phyloP scores from a whole-genome alignment of 1,140 invertebrate genomes.

The Drosophila nannoptera region DNA sequence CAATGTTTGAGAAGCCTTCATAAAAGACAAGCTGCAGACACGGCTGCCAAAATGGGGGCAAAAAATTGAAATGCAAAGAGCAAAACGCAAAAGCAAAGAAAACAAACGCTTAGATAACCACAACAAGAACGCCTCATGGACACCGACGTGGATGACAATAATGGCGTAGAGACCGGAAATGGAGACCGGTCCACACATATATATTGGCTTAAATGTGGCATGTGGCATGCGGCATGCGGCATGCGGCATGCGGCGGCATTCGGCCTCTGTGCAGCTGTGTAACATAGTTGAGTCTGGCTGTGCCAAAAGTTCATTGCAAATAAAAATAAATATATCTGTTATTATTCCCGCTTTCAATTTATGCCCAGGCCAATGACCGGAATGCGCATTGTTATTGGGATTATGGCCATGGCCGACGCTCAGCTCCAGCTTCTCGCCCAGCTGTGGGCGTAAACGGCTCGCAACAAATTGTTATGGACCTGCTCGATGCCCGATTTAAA shows the following conservation, averaged over 20 bases:
- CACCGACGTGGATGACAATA: slow-evolving; percentile 45
- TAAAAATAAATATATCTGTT: slow-evolving; percentile 64
- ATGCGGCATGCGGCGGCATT: slow-evolving; percentile 29
- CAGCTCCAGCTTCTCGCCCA: not conserved
- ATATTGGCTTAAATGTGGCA: slow-evolving; percentile 62
- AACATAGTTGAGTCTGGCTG: slow-evolving; percentile 6
- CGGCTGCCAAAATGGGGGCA: not conserved
- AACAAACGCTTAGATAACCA: slow-evolving; percentile 71
- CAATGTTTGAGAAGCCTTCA: slow-evolving; percentile 23
- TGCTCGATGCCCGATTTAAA: not conserved
- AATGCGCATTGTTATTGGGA: slow-evolving; percentile 48
- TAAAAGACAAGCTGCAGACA: slow-evolving; percentile 11
- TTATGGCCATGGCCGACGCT: slow-evolving; percentile 43
- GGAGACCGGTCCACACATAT: slow-evolving; percentile 33
- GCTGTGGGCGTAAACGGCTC: slow-evolving; percentile 2
- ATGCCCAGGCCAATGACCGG: slow-evolving; percentile 55
- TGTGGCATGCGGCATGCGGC: slow-evolving; percentile 26
- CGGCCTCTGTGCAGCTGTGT: slow-evolving; percentile 25
- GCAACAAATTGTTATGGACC: slow-evolving; percentile 20
- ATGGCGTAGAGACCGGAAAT: slow-evolving; percentile 64
- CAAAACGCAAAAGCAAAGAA: slow-evolving; percentile 48
- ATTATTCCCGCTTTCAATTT: slow-evolving; percentile 51
- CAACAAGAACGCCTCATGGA: slow-evolving; percentile 27
- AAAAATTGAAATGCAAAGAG: slow-evolving; percentile 68
- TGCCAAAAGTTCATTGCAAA: slow-evolving; percentile 59